Conservation (phyloP, 1,140 invertebrate species). For the Drosophila guanche region DNA sequence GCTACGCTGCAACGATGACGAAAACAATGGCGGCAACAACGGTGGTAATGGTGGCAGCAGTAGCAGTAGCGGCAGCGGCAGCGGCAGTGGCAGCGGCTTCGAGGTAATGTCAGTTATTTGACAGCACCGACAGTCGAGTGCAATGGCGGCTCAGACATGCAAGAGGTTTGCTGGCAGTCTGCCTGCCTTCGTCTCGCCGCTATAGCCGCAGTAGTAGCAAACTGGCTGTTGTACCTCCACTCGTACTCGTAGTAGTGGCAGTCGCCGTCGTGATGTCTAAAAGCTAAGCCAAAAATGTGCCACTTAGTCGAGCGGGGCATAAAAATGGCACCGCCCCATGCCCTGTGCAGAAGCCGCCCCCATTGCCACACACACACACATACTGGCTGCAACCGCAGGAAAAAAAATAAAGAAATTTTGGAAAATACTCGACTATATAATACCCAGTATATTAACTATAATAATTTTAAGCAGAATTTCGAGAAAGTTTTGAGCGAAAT, state of each 20-base stretch:
- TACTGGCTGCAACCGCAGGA: conserved; percentile 23
- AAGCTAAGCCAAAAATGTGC: conserved; percentile 74
- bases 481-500: too few species aligned
- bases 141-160: conserved; percentile 45
- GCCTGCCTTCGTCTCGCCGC: conserved; percentile 43
- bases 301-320: conserved; percentile 70
- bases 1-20: conserved; percentile 50
- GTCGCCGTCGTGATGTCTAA: conserved; percentile 50
- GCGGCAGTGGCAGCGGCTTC: conserved; percentile 1
- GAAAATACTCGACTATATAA: too few species aligned
- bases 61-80: not conserved
- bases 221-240: not conserved
- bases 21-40: conserved; percentile 39
- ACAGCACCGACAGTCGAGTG: conserved; percentile 74
- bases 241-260: conserved; percentile 7
- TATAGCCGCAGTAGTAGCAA: conserved; percentile 20
- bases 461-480: too few species aligned
- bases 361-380: not conserved
- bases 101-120: conserved; percentile 80
- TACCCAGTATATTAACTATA: too few species aligned
- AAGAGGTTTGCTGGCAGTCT: conserved; percentile 18
- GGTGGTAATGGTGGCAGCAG: conserved; percentile 35
- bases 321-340: conserved; percentile 53
- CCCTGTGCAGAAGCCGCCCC: conserved; percentile 1
- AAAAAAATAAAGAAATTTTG: conserved; percentile 28